A percentile compares a stretch with the other conserved stretches of the same genome.
These are phyloP conservation scores for Megaceryle maxima DNA, from an alignment of 2,113 vertebrate genomes.

Conservation along the genomic window DNA sequence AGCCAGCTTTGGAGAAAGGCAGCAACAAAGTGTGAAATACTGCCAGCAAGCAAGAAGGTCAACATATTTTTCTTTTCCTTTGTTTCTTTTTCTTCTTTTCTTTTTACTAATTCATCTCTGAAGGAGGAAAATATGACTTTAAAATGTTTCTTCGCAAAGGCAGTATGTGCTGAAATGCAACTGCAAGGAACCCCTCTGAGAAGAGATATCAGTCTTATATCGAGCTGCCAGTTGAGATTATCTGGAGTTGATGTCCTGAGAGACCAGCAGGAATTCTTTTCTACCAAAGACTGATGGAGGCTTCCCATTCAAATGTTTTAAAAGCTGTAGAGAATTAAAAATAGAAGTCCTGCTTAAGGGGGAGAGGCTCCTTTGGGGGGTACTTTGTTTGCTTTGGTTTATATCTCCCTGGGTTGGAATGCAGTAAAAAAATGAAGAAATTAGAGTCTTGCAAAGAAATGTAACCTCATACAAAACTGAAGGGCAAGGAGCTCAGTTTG, in stretches of 20 bases:
- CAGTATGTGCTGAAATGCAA: slow-evolving; percentile 49
- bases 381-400: slow-evolving; percentile 77
- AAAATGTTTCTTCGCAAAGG: slow-evolving; percentile 47
- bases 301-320: slow-evolving; percentile 70
- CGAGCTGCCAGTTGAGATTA: slow-evolving; percentile 60
- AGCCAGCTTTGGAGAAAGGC: not conserved
- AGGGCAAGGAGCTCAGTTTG: slow-evolving; percentile 56
- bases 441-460: slow-evolving; percentile 44
- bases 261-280: slow-evolving; percentile 59
- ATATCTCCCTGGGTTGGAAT: slow-evolving; percentile 70
- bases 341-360: slow-evolving; percentile 57
- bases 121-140: not conserved
- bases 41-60: not conserved
- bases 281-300: slow-evolving; percentile 64
- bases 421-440: slow-evolving; percentile 67
- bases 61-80: not conserved
- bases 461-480: slow-evolving; percentile 57
- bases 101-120: not conserved
- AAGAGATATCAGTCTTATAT: slow-evolving; percentile 23
- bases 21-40: not conserved
- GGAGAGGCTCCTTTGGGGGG: slow-evolving; percentile 70
- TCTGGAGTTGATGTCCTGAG: slow-evolving; percentile 60
- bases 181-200: slow-evolving; percentile 53
- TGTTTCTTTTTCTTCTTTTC: not conserved
- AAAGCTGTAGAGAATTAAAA: slow-evolving; percentile 80